Evolutionary conservation across 1,140 invertebrate species (phyloP), one percentile per base, ranked within the genome.

Genomic region (Solenopsis fugax): DNA sequence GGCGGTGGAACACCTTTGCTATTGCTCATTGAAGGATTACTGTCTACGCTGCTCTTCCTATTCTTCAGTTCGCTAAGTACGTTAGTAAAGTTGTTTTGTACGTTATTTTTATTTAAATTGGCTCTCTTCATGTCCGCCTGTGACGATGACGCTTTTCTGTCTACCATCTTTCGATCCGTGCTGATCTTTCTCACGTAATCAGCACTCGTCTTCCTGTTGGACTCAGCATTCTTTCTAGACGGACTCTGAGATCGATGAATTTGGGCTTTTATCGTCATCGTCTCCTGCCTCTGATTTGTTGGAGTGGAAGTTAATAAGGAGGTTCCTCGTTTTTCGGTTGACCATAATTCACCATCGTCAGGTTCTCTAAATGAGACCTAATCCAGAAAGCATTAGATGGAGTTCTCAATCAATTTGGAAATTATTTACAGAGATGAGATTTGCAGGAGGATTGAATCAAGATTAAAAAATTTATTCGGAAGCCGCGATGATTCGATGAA

Each of bases 1-100:
- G 98, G 98, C 0, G 98, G 98, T 3, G 97, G 97, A 13, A 96
- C 95, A 37, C 96, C 95, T 62, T 95, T 96, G 12, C 95, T 96
- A 45, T 94, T 96, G 2, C 95, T 95, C 0, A 95, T 92, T 41
- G 91, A 93, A 5, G 93, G 88, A 88, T 95, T 96, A 75, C 96
- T 96, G 87, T 96, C 97, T 10, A 96, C 95, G 18, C 97, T 97
- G 62, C 96, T 96, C 82, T 97, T 97, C 4, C 96, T 86, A 86
- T 95, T 96, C 34, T 96, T 96, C 7, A 96, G 82, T 88, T 96
- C 96, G 72, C 95, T 96, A 0, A 96, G 85, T 29, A 96, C 96
- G 86, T 95, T 96, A 0, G 96, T 96, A 69, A 96, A 96, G 48
- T 96, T 95, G n/a, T 94, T 95, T 7, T 96, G 95, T 12, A 95